Base-by-base conservation (phyloP, 2,888 invertebrate species). In the Dimorphilus gyrociliatus region DNA sequence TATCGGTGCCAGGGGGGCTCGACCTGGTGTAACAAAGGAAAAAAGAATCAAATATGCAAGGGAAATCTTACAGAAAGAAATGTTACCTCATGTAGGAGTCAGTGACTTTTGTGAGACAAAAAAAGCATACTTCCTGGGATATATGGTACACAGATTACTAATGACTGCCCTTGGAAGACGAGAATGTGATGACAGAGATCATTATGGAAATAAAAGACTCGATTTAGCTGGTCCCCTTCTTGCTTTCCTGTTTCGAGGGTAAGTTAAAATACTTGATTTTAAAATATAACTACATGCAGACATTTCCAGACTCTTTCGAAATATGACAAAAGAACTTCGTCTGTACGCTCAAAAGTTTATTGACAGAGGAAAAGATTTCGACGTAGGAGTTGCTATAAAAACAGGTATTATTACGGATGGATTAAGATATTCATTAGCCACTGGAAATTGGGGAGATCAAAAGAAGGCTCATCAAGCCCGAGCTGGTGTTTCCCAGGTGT, bases 381-480 rank as follows among this genome's bases (percentile, higher is more conserved):
- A 92, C 64, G 68, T 97, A 44, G 94, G 97, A 60, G 68, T 88
- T 36, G 84, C 85, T 15, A 88, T 94, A 32, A 92, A 90, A 66
- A 92, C 94, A 0, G 80, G 90, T 59, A 84, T 92, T 33, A 94
- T 99, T 37, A 94, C 97, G 1, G 92, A 97, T 60, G 97, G 97
- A 18, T 67, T 99, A 32, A 72, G 90, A 46, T 99, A 99, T 59
- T 97, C 97, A 0, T 69, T 99, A 48, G 97, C 97, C 45, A 99
- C 97, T 19, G 97, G 97, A 21, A 99, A 99, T 64, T 99, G 97
- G 97, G 97, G 97, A 27, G 97, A 99, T 61, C 97, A 99, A 66
- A 99, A 97, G 65, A 99, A 97, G 61, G 97, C 97, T 33, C 94
- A 97, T 74, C 88, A 90, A 66, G 92, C 86, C 15, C 71, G 90